These are phyloP conservation scores for Apus apus DNA, from an alignment of 2,113 vertebrate genomes.

Conservation along the genomic window DNA sequence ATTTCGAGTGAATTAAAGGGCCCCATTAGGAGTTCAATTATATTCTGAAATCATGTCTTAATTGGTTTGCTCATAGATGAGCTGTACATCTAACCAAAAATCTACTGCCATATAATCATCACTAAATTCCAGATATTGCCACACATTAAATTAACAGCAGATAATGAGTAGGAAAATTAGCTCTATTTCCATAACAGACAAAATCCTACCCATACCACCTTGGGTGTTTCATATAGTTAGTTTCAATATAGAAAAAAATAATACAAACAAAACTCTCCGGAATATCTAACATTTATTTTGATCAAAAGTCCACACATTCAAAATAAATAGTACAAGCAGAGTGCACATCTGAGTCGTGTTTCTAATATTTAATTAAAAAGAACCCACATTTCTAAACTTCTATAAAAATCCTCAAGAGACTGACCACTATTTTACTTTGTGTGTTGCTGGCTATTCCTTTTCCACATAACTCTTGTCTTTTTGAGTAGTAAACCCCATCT, in stretches of 20 bases:
- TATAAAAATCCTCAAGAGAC: rapidly evolving
- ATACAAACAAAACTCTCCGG: neutral
- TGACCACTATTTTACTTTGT: neutral
- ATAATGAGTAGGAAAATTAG: constrained; percentile 50
- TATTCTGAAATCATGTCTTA: constrained; percentile 57
- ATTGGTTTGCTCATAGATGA: constrained; percentile 57
- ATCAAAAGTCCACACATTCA: neutral
- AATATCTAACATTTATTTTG: neutral
- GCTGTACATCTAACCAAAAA: constrained; percentile 45
- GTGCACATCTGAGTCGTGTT: rapidly evolving
- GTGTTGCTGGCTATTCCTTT: neutral
- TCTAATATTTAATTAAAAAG: neutral
- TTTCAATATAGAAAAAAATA: neutral
- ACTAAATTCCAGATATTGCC: constrained; percentile 34
- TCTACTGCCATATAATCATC: constrained; percentile 33
- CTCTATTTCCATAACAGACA: constrained; percentile 1
- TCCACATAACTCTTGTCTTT: neutral
- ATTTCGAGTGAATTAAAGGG: constrained; percentile 25
- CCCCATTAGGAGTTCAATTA: constrained; percentile 58
- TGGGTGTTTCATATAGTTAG: neutral
- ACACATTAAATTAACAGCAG: constrained; percentile 55
- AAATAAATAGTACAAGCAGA: neutral
- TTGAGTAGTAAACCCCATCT: neutral
- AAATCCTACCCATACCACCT: neutral
- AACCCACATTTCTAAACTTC: neutral